Percentiles rank a stretch among this genome's conserved stretches.
Evolutionary conservation across 2,888 invertebrate genomes (phyloP).

Genomic region (Parnassius smintheus): DNA sequence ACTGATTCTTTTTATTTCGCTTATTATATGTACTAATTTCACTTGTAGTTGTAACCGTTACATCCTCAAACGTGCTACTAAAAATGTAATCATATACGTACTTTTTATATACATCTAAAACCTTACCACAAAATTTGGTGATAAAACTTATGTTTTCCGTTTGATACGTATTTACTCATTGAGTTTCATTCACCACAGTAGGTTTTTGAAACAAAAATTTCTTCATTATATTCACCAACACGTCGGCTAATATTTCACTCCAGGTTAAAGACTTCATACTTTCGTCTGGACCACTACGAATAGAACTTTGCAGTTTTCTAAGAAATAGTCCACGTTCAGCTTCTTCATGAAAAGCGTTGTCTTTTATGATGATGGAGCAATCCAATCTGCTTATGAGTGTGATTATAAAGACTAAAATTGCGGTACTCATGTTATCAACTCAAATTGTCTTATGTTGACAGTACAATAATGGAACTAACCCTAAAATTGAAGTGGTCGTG

Average conservation of each 20-base stretch:
- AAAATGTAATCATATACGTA: conserved; percentile 51
- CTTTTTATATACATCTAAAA: conserved; percentile 54
- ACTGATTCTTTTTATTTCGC: no score
- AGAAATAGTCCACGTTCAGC: conserved; percentile 55
- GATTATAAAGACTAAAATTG: conserved; percentile 52
- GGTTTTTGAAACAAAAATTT: conserved; percentile 34
- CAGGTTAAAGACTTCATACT: conserved; percentile 51
- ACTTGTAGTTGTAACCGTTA: conserved; percentile 5
- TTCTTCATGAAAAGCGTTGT: conserved; percentile 38
- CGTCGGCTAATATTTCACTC: conserved; percentile 66
- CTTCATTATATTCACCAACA: conserved; percentile 60
- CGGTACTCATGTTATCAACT: conserved; percentile 57
- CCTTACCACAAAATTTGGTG: conserved; percentile 48
- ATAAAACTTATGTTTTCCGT: conserved; percentile 37
- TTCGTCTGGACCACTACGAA: conserved; percentile 41
- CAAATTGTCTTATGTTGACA: conserved; percentile 45
- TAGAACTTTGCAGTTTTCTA: conserved; percentile 63
- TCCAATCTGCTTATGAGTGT: conserved; percentile 44
- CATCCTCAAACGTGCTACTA: conserved; percentile 12
- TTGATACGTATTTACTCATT: conserved; percentile 33
- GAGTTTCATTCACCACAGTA: conserved; percentile 35
- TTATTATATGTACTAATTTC: conserved; percentile 27
- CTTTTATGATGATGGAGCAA: conserved; percentile 42
- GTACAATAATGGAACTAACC: conserved; percentile 56
- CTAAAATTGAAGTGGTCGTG: conserved; percentile 55